phyloP scores from a whole-genome alignment of 1,140 invertebrate genomes.

The Neodiprion virginianus region DNA sequence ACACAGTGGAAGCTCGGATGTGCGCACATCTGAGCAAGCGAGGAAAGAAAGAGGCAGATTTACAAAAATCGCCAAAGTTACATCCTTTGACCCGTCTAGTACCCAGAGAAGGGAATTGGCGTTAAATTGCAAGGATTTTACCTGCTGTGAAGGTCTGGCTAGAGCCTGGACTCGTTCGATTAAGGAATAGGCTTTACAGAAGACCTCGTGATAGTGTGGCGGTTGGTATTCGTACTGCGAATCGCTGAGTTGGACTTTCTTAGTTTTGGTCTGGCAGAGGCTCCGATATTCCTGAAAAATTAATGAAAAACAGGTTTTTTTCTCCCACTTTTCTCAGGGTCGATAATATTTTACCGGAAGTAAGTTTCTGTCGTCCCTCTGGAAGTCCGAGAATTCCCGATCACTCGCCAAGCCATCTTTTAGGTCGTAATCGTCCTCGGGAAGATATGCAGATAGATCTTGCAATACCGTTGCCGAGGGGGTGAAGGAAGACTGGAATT shows the following conservation, averaged over 20 bases:
- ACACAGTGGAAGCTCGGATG: slow-evolving; percentile 57
- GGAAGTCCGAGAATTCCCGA: neutral
- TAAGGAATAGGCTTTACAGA: slow-evolving; percentile 48
- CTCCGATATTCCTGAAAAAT: slow-evolving; percentile 53
- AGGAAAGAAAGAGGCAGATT: neutral
- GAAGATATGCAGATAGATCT: slow-evolving; percentile 26
- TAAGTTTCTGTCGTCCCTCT: neutral
- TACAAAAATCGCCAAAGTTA: neutral
- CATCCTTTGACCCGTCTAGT: neutral
- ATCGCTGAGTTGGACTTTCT: slow-evolving; percentile 49
- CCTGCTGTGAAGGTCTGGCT: slow-evolving; percentile 36
- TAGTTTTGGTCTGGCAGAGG: slow-evolving; percentile 52
- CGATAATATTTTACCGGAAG: neutral
- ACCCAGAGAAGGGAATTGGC: no score
- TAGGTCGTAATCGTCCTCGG: slow-evolving; percentile 29
- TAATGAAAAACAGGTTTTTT: neutral
- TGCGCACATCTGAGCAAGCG: slow-evolving; percentile 50
- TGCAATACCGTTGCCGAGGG: neutral
- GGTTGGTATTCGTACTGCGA: slow-evolving; percentile 56
- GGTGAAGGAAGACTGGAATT: neutral
- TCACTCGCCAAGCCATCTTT: neutral
- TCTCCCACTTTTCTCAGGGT: neutral
- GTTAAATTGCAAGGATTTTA: slow-evolving; percentile 19
- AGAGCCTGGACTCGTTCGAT: slow-evolving; percentile 4
- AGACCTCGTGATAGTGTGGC: slow-evolving; percentile 52